A percentile compares a stretch with the other conserved stretches of the same genome.
phyloP scores from a whole-genome alignment of 2,797 vertebrate genomes.

The Mallotus villosus region DNA sequence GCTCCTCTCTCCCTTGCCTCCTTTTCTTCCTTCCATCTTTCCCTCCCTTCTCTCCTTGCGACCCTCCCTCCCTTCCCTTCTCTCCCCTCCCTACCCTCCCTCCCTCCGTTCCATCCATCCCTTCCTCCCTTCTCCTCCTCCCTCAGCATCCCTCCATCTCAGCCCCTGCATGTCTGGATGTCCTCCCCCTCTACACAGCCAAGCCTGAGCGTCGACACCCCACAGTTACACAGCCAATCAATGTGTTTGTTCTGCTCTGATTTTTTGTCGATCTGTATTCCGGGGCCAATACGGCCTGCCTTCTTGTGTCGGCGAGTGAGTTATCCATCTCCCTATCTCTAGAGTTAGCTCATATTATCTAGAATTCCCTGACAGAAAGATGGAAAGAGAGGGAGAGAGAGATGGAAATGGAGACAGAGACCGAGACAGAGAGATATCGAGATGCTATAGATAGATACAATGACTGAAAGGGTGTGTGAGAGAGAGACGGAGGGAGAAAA shows the following conservation, averaged over 20 bases:
- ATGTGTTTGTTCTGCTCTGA: slow-evolving; percentile 13
- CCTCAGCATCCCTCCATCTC: not conserved
- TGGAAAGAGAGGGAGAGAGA: slow-evolving; percentile 16
- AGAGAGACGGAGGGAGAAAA: slow-evolving; percentile 4
- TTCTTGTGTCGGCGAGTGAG: not conserved
- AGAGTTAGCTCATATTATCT: slow-evolving; percentile 10
- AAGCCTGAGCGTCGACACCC: too few species aligned
- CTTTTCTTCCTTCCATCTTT: not conserved
- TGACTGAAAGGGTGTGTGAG: slow-evolving; percentile 6
- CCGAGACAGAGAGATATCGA: slow-evolving; percentile 7
- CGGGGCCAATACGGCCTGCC: not conserved
- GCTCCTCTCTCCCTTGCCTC: not conserved
- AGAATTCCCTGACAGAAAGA: slow-evolving; percentile 12
- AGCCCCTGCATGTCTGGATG: too few species aligned
- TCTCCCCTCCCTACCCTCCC: not conserved
- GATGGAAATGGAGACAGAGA: not conserved
- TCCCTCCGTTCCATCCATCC: not conserved
- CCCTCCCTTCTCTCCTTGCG: not conserved
- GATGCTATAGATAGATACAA: not conserved
- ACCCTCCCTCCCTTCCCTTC: not conserved
- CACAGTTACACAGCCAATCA: not conserved
- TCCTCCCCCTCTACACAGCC: too few species aligned
- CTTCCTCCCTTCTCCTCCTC: not conserved
- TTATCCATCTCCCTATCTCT: slow-evolving; percentile 4
- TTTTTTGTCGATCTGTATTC: not conserved